A percentile compares a stretch with the other conserved stretches of the same genome.
Conservation (phyloP, 2,797 vertebrate genomes). For the Malurus splendens region DNA sequence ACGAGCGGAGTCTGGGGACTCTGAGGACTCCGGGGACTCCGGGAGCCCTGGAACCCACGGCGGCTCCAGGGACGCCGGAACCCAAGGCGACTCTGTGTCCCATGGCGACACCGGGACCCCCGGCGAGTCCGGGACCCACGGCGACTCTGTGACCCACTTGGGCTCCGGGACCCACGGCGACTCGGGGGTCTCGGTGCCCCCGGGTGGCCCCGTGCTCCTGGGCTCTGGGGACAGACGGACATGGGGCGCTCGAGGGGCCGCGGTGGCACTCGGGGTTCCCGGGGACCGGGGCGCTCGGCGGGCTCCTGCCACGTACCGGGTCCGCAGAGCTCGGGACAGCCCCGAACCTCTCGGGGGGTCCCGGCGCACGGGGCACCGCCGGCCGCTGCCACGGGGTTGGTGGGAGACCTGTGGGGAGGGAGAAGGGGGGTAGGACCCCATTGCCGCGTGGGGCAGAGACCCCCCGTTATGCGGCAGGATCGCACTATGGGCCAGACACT, state of each 20-base stretch:
- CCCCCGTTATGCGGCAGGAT: too few relatives aligned
- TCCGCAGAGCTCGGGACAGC: slow-evolving; percentile 72
- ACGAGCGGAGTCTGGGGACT: too few relatives aligned
- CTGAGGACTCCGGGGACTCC: neutral
- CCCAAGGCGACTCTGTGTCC: neutral
- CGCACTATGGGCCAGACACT: neutral
- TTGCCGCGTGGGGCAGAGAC: neutral
- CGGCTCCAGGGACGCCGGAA: too few relatives aligned
- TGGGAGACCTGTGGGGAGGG: slow-evolving; percentile 71
- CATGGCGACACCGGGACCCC: neutral
- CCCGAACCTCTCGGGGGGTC: slow-evolving; percentile 71
- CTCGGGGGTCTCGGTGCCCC: neutral
- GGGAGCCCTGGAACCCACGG: neutral
- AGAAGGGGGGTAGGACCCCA: neutral
- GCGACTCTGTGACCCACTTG: neutral
- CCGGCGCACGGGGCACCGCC: slow-evolving; percentile 75
- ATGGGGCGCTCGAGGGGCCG: neutral
- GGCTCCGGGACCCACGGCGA: too few relatives aligned
- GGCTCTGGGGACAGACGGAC: neutral
- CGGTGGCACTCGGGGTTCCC: neutral
- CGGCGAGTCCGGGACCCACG: neutral
- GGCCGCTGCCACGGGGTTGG: slow-evolving; percentile 63
- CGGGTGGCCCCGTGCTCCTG: neutral
- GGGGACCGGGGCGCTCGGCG: neutral
- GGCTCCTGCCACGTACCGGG: slow-evolving; percentile 58